A percentile compares a stretch with the other conserved stretches of the same genome.
These are phyloP conservation scores for Norana najaformis DNA, from an alignment of 2,888 invertebrate species.

Conservation along the genomic window DNA sequence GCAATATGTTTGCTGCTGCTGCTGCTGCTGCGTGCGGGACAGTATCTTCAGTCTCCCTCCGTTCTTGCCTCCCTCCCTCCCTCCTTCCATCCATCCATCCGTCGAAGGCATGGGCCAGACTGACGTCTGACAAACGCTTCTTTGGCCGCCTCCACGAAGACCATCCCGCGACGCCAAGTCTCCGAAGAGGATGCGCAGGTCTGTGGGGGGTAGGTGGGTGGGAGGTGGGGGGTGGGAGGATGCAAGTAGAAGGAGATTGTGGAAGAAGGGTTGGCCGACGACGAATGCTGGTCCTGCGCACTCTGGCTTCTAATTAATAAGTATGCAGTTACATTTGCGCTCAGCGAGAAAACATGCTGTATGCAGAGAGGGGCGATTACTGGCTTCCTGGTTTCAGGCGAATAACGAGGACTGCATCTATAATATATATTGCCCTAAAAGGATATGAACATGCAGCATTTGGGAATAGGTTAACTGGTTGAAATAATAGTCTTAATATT, in stretches of 20 bases:
- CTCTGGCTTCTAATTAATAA: background rate
- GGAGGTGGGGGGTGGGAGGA: background rate
- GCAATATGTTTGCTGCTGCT: background rate
- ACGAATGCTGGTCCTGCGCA: background rate
- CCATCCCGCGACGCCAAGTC: slow-evolving; percentile 8
- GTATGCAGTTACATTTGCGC: background rate
- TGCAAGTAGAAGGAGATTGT: background rate
- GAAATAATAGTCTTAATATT: background rate
- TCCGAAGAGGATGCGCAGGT: background rate
- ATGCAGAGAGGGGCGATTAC: background rate
- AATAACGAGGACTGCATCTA: background rate
- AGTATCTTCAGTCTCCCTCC: background rate
- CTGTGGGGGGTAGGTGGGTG: background rate
- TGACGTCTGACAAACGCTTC: slow-evolving; percentile 18
- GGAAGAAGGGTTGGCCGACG: background rate
- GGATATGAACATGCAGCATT: background rate
- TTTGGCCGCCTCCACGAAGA: background rate
- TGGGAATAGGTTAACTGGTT: background rate
- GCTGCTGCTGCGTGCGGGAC: slow-evolving; percentile 3
- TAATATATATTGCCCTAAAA: background rate
- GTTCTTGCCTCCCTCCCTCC: background rate
- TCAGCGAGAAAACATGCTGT: background rate
- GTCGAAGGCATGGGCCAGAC: background rate
- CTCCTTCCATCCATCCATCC: background rate
- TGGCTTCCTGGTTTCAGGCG: background rate